phyloP scores from a whole-genome alignment of 2,113 vertebrate genomes.

The Neoarius graeffei region DNA sequence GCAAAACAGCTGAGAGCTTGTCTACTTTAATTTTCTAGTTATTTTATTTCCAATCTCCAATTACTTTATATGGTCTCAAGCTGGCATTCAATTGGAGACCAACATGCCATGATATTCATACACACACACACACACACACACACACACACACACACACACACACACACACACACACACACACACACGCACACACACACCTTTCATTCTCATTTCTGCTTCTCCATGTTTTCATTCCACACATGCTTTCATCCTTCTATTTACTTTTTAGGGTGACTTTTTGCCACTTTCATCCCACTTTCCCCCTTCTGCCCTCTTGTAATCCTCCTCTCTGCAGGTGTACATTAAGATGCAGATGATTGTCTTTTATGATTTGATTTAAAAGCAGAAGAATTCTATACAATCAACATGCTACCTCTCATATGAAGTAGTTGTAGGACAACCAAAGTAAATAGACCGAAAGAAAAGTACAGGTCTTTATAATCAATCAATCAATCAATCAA shows the following conservation, averaged over 20 bases:
- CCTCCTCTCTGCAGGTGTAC: slow-evolving; percentile 31
- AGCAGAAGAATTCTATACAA: slow-evolving; percentile 8
- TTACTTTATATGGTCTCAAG: not conserved
- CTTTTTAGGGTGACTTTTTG: slow-evolving; percentile 15
- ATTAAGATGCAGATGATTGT: slow-evolving; percentile 38
- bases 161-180: no score
- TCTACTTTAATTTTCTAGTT: not conserved
- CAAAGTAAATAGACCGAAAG: not conserved
- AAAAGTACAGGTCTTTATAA: not conserved
- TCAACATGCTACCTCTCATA: slow-evolving; percentile 9
- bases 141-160: no score
- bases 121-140: no score
- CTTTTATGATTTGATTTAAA: slow-evolving; percentile 16
- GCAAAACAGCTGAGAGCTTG: not conserved
- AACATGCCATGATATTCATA: not conserved
- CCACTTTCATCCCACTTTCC: not conserved
- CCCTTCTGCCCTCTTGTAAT: not conserved
- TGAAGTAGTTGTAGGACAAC: not conserved
- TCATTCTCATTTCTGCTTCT: slow-evolving; percentile 14
- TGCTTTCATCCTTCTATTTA: not conserved
- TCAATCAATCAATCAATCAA: slow-evolving; percentile 16
- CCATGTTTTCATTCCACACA: slow-evolving; percentile 8
- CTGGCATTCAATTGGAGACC: slow-evolving; percentile 42
- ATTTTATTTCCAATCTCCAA: not conserved
- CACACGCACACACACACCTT: not conserved